Percentiles rank a stretch among this genome's conserved stretches.
phyloP scores from a whole-genome alignment of 2,888 invertebrate species.

The Drosophila colorata region DNA sequence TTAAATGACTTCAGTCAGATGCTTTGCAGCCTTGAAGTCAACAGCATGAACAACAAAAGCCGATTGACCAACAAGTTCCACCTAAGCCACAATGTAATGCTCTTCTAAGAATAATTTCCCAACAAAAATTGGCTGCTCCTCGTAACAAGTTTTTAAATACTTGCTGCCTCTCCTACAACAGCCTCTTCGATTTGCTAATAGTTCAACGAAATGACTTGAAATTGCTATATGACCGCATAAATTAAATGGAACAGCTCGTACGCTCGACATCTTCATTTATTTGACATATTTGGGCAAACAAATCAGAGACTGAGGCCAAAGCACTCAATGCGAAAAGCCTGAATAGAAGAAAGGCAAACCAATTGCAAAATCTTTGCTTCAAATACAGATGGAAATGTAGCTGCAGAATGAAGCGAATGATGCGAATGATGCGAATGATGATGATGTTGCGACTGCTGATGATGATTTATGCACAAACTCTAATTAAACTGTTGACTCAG shows the following conservation, averaged over 20 bases:
- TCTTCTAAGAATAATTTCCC: too few relatives aligned
- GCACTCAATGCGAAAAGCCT: conserved; percentile 17
- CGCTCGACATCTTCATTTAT: conserved; percentile 12
- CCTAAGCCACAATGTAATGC: too few relatives aligned
- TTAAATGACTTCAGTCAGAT: too few relatives aligned
- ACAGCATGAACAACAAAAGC: too few relatives aligned
- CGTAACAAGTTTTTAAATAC: not conserved
- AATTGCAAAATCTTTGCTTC: conserved; percentile 24
- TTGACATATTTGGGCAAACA: conserved; percentile 25
- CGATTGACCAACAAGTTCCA: not conserved
- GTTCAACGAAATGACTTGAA: not conserved
- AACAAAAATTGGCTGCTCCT: not conserved
- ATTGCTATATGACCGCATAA: conserved; percentile 4
- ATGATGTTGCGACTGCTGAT: conserved; percentile 1
- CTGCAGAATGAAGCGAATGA: conserved; percentile 5
- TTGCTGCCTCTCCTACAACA: not conserved
- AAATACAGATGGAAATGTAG: conserved; percentile 39
- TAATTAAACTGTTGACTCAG: conserved; percentile 75
- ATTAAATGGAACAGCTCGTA: conserved; percentile 15
- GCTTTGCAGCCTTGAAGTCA: too few relatives aligned
- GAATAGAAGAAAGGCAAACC: conserved; percentile 7
- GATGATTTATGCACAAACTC: conserved; percentile 71
- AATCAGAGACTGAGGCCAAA: conserved; percentile 3
- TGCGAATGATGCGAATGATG: conserved; percentile 25
- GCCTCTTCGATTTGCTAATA: not conserved